phyloP scores from a whole-genome alignment of 2,888 invertebrate genomes.

The Rhorus exstirpatorius region DNA sequence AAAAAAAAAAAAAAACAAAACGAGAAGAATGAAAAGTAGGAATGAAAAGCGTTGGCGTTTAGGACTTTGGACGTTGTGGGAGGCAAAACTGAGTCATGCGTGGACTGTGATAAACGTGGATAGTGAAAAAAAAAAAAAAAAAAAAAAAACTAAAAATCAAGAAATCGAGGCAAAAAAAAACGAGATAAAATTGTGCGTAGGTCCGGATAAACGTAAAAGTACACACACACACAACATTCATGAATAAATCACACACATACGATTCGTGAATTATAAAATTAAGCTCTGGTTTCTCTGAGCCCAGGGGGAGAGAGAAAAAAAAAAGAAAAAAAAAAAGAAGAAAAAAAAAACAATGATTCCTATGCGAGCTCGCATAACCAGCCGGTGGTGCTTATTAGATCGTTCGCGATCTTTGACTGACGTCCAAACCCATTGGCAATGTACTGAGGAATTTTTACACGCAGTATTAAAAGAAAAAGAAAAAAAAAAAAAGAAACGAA shows the following conservation, averaged over 20 bases:
- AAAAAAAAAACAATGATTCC: conserved; percentile 57
- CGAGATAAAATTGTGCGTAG: conserved; percentile 71
- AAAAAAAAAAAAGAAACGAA: conserved; percentile 57
- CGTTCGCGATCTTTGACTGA: conserved; percentile 70
- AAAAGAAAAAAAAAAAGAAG: conserved; percentile 15
- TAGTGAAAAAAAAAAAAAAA: conserved; percentile 78
- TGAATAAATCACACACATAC: conserved; percentile 31
- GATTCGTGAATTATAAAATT: conserved; percentile 69
- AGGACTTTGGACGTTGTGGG: conserved; percentile 82
- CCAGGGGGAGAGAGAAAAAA: conserved; percentile 33
- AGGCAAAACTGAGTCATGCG: conserved; percentile 84
- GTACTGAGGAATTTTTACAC: conserved; percentile 72
- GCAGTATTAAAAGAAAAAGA: conserved; percentile 72
- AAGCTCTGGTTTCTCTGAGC: conserved; percentile 65
- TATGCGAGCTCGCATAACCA: conserved; percentile 71
- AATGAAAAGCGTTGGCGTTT: conserved; percentile 82
- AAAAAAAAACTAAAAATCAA: background rate
- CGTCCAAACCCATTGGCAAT: conserved; percentile 73
- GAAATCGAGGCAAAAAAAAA: conserved; percentile 61
- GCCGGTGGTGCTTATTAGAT: conserved; percentile 75
- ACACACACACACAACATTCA: conserved; percentile 26
- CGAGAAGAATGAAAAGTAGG: conserved; percentile 10
- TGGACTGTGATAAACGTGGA: conserved; percentile 85
- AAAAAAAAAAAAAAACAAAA: conserved; percentile 78
- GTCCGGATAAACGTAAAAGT: conserved; percentile 62